Conservation (phyloP, 2,113 vertebrate species). For the Chaenocephalus aceratus region DNA sequence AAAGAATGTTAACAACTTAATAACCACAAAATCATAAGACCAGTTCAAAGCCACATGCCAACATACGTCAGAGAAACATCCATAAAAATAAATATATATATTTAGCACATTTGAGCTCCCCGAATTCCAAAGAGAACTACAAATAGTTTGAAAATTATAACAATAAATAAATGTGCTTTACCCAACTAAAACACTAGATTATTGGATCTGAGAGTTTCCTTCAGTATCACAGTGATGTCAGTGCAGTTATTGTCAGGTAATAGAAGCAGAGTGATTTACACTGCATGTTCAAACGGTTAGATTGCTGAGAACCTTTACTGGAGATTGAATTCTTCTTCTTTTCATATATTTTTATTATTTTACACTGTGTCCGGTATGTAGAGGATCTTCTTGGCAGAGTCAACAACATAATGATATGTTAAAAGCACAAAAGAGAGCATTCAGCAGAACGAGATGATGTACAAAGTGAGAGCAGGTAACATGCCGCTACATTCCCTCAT, state of each 20-base stretch:
- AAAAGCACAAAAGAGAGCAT: conserved; percentile 51
- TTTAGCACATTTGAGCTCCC: background rate
- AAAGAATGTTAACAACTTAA: conserved; percentile 35
- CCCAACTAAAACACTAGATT: background rate
- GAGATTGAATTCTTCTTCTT: conserved; percentile 6
- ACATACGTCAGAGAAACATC: conserved; percentile 36
- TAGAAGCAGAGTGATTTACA: conserved; percentile 25
- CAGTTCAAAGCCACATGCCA: conserved; percentile 48
- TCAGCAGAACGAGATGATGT: conserved; percentile 48
- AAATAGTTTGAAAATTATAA: conserved; percentile 42
- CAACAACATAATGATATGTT: conserved; percentile 42
- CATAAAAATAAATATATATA: conserved; percentile 9
- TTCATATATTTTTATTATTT: background rate
- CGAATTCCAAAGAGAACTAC: conserved; percentile 11
- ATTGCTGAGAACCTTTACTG: conserved; percentile 30
- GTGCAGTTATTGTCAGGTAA: conserved; percentile 50
- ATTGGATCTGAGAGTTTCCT: conserved; percentile 47
- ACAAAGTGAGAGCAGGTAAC: conserved; percentile 39
- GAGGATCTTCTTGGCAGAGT: conserved; percentile 53
- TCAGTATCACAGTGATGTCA: conserved; percentile 80
- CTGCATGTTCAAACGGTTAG: conserved; percentile 19
- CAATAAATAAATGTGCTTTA: conserved; percentile 12
- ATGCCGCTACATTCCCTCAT: conserved; percentile 12
- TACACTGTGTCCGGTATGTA: conserved; percentile 42
- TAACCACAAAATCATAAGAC: conserved; percentile 41